A percentile compares a stretch with the other conserved stretches of the same genome.
These are phyloP conservation scores for Ceratina japonica DNA, from an alignment of 1,140 invertebrate genomes.

Conservation along the genomic window DNA sequence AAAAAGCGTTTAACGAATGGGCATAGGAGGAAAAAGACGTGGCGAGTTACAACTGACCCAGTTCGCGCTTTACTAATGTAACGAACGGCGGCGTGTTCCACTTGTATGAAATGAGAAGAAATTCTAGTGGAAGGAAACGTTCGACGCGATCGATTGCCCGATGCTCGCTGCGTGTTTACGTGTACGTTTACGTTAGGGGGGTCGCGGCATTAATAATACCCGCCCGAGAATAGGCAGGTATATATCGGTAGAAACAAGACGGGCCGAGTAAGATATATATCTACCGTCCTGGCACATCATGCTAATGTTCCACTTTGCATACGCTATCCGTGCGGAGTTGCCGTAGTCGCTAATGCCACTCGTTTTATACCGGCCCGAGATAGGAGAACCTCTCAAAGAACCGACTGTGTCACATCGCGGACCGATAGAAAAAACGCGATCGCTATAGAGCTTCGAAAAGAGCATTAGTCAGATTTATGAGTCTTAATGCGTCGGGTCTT, in stretches of 20 bases:
- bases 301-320: conserved; percentile 58
- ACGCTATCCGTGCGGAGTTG: conserved; percentile 41
- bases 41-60: not conserved
- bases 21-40: not conserved
- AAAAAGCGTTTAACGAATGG: not conserved
- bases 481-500: too few relatives aligned
- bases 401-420: too few relatives aligned
- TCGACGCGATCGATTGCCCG: not conserved
- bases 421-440: too few relatives aligned
- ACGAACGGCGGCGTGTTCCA: too few relatives aligned
- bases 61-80: not conserved
- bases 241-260: conserved; percentile 22
- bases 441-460: too few relatives aligned
- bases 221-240: not conserved
- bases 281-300: conserved; percentile 38
- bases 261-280: conserved; percentile 37
- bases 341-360: conserved; percentile 46
- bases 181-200: conserved; percentile 15
- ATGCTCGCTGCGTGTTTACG: conserved; percentile 7
- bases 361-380: conserved; percentile 28
- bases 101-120: not conserved
- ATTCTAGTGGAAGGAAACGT: not conserved
- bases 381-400: conserved; percentile 5
- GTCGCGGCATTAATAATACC: conserved; percentile 58
- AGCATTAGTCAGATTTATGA: too few relatives aligned